Evolutionary conservation across 2,888 invertebrate species (phyloP).

Genomic region (Spodoptera exigua): DNA sequence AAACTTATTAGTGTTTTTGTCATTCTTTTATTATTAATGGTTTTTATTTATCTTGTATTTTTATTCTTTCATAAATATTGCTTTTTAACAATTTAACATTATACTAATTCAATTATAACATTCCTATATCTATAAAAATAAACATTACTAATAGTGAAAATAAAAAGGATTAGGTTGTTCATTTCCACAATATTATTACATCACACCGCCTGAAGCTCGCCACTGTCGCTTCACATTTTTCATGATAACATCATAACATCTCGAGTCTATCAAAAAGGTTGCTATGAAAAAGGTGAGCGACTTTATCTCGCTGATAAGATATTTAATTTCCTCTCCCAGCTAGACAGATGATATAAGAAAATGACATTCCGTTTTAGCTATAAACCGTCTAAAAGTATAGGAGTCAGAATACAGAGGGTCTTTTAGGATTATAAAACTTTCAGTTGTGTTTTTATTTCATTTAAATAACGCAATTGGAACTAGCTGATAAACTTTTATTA

Average conservation of each 20-base stretch:
- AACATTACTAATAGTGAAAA: not conserved
- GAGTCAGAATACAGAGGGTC: no score
- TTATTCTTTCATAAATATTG: no score
- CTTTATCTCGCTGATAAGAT: conserved; percentile 78
- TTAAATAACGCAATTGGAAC: no score
- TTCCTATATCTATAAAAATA: not conserved
- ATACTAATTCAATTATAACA: no score
- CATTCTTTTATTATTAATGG: no score
- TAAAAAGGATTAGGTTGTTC: not conserved
- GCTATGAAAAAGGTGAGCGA: conserved; percentile 71
- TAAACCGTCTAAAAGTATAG: conserved; percentile 30
- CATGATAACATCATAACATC: conserved; percentile 33
- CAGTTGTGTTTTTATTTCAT: no score
- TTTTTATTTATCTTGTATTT: no score
- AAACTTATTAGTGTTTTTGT: no score
- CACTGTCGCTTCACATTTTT: conserved; percentile 35
- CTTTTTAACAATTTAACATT: no score
- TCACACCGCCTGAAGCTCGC: conserved; percentile 1
- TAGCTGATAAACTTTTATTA: no score
- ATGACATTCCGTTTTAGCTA: conserved; percentile 62
- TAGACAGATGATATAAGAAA: conserved; percentile 75
- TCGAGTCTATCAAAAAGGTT: conserved; percentile 58
- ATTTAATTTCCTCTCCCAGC: conserved; percentile 81
- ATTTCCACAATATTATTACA: conserved; percentile 10
- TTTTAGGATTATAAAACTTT: no score